Evolutionary conservation across 2,888 invertebrate genomes (phyloP), one percentile per base, ranked within the genome.

Genomic region (Clistopyga incitator): DNA sequence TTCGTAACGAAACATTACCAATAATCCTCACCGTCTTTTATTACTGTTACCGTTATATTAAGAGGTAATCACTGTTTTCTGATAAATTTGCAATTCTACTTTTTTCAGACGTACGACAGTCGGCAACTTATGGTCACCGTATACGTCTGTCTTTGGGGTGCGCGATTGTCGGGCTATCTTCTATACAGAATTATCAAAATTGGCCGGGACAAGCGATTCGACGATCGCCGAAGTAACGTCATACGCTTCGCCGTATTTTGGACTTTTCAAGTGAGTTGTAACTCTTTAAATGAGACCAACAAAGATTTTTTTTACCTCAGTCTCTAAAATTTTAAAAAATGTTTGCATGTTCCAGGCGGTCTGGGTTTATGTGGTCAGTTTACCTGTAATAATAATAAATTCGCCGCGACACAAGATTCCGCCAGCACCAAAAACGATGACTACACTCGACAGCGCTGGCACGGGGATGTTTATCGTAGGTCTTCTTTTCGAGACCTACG

Each of bases 191-290:
- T 98, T 85, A 95, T 98, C 84, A 98, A 98, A 93, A 97, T 98
- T 87, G 98, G 98, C 20, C 95, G 98, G 89, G 98, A 98, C 92
- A 97, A 97, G 88, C 96, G 98, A 90, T 98, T 98, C 91, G 98
- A 98, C 91, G 98, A 98, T 92, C 96, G 97, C 79, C 95, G 97
- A 87, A 97, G 97, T 88, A 98, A 98, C 91, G 96, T 97, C 20
- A 95, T 98, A 74, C 95, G 98, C 88, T 98, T 98, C 92, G 98
- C 97, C n/a, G 96, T 98, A 6, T 98, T 98, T 92, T 98, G 98
- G 96, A 97, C 97, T 0, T 98, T 98, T 93, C 97, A 97, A 95
- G 97, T 97, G 29, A 59, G 74, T 47, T 29, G n/a, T n/a, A n/a
- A n/a, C n/a, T n/a, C n/a, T n/a, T n/a, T n/a, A n/a, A n/a, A n/a